phyloP scores from a whole-genome alignment of 2,797 vertebrate genomes.

The Chiroxiphia lanceolata region DNA sequence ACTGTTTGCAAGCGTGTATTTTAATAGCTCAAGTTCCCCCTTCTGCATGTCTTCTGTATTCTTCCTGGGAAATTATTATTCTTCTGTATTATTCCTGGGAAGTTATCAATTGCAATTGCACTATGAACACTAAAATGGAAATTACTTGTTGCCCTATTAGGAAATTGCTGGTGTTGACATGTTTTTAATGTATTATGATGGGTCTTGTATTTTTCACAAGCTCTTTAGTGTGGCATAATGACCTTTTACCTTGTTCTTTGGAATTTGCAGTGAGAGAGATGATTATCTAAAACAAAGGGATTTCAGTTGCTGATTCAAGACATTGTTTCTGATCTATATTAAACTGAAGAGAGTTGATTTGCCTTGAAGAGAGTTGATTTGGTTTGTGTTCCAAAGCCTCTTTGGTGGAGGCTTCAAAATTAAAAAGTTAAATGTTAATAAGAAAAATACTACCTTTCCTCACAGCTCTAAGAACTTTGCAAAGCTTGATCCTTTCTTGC shows the following conservation, averaged over 20 bases:
- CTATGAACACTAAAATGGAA: neutral
- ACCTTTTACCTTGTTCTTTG: neutral
- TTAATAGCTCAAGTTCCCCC: neutral
- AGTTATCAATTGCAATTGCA: neutral
- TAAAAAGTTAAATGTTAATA: neutral
- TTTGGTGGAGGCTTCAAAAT: neutral
- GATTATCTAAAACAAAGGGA: neutral
- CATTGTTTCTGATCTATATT: neutral
- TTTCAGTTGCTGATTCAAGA: neutral
- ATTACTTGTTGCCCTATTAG: neutral
- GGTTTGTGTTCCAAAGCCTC: neutral
- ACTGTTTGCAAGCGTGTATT: neutral
- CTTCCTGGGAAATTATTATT: neutral
- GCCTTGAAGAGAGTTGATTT: neutral
- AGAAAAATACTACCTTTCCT: neutral
- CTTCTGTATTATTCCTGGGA: neutral
- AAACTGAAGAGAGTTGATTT: neutral
- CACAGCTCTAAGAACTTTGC: neutral
- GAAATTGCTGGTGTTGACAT: neutral
- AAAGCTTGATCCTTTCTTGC: neutral
- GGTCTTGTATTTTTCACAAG: neutral
- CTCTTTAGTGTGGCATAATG: neutral
- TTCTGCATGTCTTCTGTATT: neutral
- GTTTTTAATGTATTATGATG: neutral
- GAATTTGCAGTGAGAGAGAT: neutral